Base-by-base conservation (phyloP, 1,140 invertebrate genomes). In the Lordiphosa collinella region DNA sequence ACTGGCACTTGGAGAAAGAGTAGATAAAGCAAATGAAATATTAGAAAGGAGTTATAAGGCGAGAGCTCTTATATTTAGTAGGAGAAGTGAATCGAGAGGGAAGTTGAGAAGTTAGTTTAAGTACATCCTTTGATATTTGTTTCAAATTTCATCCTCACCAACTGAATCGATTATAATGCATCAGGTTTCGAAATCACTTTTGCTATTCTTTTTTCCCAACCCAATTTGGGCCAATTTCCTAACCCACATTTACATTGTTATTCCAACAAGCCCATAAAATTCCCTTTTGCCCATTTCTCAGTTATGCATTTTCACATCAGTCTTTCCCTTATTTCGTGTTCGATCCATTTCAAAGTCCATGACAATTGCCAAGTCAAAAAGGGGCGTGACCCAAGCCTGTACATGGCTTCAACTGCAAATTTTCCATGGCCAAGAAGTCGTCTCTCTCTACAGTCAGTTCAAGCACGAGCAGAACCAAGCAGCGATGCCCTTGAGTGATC, bases 401-500 rank as follows among this genome's bases (percentile, higher is more conserved):
- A 53, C 51, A 58, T 40, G 18, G 44, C 51, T 46, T 35, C 36
- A 66, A 54, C 59, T 58, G 66, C 53, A 46, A 64, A 79, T 70
- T 78, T 74, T 56, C 50, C 71, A 64, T 76, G 57, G 43, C 62
- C 67, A 18, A 10, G 32, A 34, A 36, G 14, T 44, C 18, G 22
- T 34, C 12, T 31, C 47, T 44, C 52, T 52, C 34, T 37, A 35
- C 14, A 67, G 46, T 51, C 62, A 52, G 34, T 8, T 29, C 13
- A 12, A 34, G 46, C 63, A 61, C 47, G 70, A 67, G 63, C 69
- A 58, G 69, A 74, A 74, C 69, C 52, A 67, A 67, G 10, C 29
- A 35, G 41, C 48, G 37, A 80, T 80, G 75, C 75, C 75, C 75
- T 79, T 63, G 65, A 80, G 75, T 75, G 75, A 43, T 80, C 47